These are phyloP conservation scores for Mystacornis crossleyi DNA, from an alignment of 2,113 vertebrate genomes.

Conservation along the genomic window DNA sequence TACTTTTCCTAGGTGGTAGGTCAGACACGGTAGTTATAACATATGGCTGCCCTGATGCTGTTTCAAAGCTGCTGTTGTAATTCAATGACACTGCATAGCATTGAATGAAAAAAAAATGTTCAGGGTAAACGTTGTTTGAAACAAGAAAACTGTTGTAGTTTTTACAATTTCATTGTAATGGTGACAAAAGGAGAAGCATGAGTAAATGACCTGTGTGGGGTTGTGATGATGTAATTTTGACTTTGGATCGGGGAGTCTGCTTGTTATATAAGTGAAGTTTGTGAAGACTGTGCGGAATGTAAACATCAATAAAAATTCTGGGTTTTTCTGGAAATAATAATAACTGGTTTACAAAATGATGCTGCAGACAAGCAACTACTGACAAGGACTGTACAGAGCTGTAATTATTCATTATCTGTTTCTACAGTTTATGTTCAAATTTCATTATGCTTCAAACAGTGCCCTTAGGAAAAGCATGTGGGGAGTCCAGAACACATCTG, in stretches of 20 bases:
- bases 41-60: no score
- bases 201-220: neutral
- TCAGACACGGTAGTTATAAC: fast-evolving
- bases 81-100: no score
- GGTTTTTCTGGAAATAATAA: neutral
- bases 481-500: neutral
- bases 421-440: neutral
- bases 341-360: neutral
- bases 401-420: neutral
- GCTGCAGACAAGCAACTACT: neutral
- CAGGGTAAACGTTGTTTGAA: neutral
- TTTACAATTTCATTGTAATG: neutral
- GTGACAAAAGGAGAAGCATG: neutral
- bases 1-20: no score
- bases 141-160: neutral
- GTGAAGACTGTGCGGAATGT: neutral
- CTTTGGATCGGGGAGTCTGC: neutral
- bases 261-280: neutral
- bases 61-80: neutral
- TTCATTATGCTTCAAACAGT: neutral
- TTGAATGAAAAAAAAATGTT: fast-evolving
- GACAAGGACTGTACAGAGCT: neutral
- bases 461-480: neutral
- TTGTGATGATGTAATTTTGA: neutral
- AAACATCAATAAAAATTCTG: neutral